These are phyloP conservation scores for Erpornis zantholeuca DNA, from an alignment of 2,113 vertebrate species.

Conservation along the genomic window DNA sequence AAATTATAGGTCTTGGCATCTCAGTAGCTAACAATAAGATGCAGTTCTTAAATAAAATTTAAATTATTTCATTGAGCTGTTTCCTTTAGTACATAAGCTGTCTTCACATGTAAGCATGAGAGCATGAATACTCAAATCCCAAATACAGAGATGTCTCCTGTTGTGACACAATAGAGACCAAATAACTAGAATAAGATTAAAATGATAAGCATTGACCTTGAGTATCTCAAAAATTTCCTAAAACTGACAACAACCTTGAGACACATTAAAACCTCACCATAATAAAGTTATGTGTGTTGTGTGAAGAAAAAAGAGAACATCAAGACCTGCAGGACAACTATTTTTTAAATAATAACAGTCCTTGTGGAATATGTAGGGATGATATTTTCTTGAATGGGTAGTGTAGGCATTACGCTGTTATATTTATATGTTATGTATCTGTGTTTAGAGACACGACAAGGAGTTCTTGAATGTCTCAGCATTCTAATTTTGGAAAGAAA, in stretches of 20 bases:
- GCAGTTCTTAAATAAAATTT: neutral
- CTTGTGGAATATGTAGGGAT: neutral
- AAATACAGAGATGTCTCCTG: neutral
- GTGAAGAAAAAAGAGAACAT: neutral
- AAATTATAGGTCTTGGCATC: neutral
- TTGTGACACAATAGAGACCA: neutral
- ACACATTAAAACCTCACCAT: neutral
- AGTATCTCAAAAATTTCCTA: neutral
- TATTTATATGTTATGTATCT: neutral
- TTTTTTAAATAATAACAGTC: neutral
- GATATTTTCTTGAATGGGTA: neutral
- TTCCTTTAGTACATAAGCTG: neutral
- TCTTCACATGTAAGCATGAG: neutral
- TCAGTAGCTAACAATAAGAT: neutral
- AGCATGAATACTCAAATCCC: neutral
- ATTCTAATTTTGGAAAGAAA: neutral
- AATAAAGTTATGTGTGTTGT: neutral
- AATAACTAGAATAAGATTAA: neutral
- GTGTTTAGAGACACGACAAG: neutral
- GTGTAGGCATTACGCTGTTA: neutral
- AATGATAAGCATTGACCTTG: neutral
- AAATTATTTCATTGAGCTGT: neutral
- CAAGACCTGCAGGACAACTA: neutral
- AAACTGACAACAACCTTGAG: neutral
- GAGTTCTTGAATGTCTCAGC: neutral